Base-by-base conservation (phyloP, 2,113 vertebrate genomes). In the Gavialis gangeticus region DNA sequence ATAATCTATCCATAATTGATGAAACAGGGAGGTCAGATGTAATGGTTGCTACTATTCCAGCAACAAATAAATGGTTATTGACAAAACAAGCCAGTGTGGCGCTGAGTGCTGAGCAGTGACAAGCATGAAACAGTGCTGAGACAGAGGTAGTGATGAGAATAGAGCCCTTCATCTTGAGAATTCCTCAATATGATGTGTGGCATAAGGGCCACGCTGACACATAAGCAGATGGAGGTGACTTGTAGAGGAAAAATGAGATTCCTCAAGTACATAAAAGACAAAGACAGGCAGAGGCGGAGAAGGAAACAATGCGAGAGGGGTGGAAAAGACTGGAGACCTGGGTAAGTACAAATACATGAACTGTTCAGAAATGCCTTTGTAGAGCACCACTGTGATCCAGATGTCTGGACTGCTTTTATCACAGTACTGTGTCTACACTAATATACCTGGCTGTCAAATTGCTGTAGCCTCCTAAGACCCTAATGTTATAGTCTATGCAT, bases 1-100 rank as follows among this genome's bases (percentile, higher is more conserved):
- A 99, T 99, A 99, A 99, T 99, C 99, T 99, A 99, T 99, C 99
- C 99, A 99, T 99, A 99, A 99, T 99, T 99, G 99, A 99, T 99
- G 99, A 99, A 99, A 99, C 99, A 99, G 99, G 98, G 99, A 99
- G 99, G 99, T 99, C 99, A 99, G 98, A 99, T 99, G 99, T 99
- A 99, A 99, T 98, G 98, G 98, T 98, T 99, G 98, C 98, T 98
- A 97, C 98, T 98, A 98, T 98, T 99, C 98, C 98, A 97, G 98
- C 99, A 99, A 99, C 99, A 99, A 99, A 99, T 99, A 99, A 99
- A 99, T 99, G 99, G 98, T 99, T 99, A 99, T 99, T 99, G 99
- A 99, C 99, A 99, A 99, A 99, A 99, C 98, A 99, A 99, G 99
- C 98, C 98, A 98, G 99, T 98, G 98, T 98, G 98, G 98, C 89